Conservation (phyloP, 2,888 invertebrate genomes). For the Trissolcus japonicus region DNA sequence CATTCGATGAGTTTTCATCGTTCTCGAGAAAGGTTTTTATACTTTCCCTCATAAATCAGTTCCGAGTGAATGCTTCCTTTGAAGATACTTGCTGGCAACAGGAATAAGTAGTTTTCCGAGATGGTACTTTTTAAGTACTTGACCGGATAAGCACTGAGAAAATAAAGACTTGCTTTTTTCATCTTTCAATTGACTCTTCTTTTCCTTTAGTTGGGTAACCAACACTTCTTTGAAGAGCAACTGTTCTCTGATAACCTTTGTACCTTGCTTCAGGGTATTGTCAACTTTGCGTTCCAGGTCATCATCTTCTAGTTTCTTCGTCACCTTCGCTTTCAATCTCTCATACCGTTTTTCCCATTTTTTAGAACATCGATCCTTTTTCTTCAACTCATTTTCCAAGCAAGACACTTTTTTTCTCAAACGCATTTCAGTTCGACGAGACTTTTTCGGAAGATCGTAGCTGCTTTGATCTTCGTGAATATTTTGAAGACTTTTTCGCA, state of each 20-base stretch:
- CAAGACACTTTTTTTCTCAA: conserved; percentile 8
- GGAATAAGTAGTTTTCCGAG: conserved; percentile 3
- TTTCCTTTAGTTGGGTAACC: conserved; percentile 25
- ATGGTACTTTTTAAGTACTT: conserved; percentile 38
- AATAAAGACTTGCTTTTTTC: conserved; percentile 42
- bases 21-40: conserved; percentile 36
- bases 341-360: conserved; percentile 37
- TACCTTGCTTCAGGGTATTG: conserved; percentile 24
- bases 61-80: conserved; percentile 10
- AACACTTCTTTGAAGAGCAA: conserved; percentile 24
- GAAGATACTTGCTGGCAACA: conserved; percentile 26
- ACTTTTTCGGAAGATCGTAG: neutral
- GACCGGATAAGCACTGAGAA: conserved; percentile 28
- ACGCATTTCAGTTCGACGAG: conserved; percentile 24
- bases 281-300: conserved; percentile 23
- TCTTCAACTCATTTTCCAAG: conserved; percentile 13
- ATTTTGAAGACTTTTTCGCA: neutral
- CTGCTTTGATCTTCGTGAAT: conserved; percentile 2
- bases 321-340: conserved; percentile 12
- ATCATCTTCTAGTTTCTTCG: conserved; percentile 12
- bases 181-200: conserved; percentile 12
- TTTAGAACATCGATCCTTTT: neutral
- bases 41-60: conserved; percentile 27
- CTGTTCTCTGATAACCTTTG: conserved; percentile 15
- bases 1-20: conserved; percentile 45